Evolutionary conservation across 2,888 invertebrate genomes (phyloP).

Genomic region (Piscicola geometra): DNA sequence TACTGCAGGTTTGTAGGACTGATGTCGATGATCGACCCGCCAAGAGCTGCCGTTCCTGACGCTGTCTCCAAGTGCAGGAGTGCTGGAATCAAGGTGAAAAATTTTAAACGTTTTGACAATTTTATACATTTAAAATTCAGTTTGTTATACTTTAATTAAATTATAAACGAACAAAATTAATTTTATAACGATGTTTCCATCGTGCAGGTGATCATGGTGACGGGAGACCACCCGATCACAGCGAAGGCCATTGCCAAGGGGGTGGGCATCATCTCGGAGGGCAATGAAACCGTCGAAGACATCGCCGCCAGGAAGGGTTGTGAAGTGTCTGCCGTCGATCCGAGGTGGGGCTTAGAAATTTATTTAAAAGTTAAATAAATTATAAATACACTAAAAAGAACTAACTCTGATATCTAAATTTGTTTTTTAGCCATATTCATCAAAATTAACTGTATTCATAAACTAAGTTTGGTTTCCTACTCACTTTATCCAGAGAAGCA

Average conservation of each 20-base stretch:
- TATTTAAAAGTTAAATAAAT: constrained; percentile 1
- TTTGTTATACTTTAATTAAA: neutral
- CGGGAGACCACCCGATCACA: constrained; percentile 62
- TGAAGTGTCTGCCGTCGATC: constrained; percentile 55
- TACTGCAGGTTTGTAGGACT: constrained; percentile 74
- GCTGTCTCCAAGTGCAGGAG: constrained; percentile 94
- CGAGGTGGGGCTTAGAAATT: constrained; percentile 46
- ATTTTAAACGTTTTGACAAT: neutral
- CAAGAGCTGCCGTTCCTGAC: constrained; percentile 94
- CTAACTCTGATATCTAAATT: neutral
- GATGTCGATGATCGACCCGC: constrained; percentile 98
- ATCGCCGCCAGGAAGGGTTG: constrained; percentile 68
- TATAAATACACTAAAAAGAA: neutral
- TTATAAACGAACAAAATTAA: neutral
- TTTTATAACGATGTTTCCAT: neutral
- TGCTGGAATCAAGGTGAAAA: constrained; percentile 77
- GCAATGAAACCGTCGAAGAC: constrained; percentile 64
- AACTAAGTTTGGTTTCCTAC: neutral
- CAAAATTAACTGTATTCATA: neutral
- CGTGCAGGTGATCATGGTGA: constrained; percentile 64
- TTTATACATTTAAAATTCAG: neutral
- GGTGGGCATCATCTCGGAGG: constrained; percentile 61
- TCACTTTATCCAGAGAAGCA: constrained; percentile 49
- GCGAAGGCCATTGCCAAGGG: constrained; percentile 61
- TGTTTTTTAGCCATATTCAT: too few species aligned